A percentile compares a stretch with the other conserved stretches of the same genome.
Evolutionary conservation across 2,888 invertebrate species (phyloP).

Genomic region (Limenitis arthemis): DNA sequence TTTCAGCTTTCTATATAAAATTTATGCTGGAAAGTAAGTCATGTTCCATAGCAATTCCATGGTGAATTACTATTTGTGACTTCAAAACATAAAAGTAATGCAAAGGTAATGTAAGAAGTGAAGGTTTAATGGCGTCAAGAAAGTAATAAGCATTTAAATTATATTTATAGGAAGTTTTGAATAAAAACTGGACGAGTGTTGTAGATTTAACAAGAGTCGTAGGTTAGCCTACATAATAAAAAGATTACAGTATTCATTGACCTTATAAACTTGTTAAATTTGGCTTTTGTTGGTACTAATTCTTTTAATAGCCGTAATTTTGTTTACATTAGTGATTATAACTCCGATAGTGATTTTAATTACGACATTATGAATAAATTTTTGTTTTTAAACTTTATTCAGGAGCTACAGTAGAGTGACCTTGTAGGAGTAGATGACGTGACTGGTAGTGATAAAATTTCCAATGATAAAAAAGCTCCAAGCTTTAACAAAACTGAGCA

Average conservation of each 20-base stretch:
- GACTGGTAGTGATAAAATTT: slow-evolving; percentile 39
- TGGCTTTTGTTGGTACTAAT: neutral
- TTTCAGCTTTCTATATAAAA: neutral
- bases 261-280: slow-evolving; percentile 1
- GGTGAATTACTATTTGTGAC: neutral
- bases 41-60: neutral
- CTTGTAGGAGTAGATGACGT: slow-evolving; percentile 27
- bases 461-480: slow-evolving; percentile 18
- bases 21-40: slow-evolving; percentile 7
- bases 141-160: neutral
- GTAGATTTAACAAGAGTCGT: no score
- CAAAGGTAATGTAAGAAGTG: neutral
- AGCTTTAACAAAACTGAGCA: slow-evolving; percentile 13
- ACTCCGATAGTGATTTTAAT: slow-evolving; percentile 19
- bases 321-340: slow-evolving; percentile 17
- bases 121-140: neutral
- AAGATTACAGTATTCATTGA: no score
- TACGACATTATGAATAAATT: slow-evolving; percentile 29
- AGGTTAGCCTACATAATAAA: no score
- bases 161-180: neutral
- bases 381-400: slow-evolving; percentile 31
- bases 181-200: neutral
- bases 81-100: neutral
- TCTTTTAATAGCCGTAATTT: slow-evolving; percentile 1
- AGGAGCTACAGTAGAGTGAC: slow-evolving; percentile 30